Conservation (phyloP, 2,888 invertebrate species). For the Laspeyria flexula region DNA sequence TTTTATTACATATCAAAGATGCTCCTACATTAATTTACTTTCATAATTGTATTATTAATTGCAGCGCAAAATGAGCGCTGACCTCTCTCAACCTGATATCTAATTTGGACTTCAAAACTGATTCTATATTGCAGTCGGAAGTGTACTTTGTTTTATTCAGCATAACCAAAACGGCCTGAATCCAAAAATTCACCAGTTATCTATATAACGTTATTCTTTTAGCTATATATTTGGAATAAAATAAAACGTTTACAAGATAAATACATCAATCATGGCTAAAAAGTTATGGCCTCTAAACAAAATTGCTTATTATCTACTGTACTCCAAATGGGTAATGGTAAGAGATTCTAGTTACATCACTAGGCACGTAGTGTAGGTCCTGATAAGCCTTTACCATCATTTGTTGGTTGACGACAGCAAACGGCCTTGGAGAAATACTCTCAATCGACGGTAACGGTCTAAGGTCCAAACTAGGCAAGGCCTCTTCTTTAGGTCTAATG, state of each 20-base stretch:
- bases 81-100: no score
- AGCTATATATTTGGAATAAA: background rate
- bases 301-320: conserved; percentile 52
- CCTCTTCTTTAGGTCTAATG: conserved; percentile 72
- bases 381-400: conserved; percentile 84
- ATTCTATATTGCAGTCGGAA: no score
- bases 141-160: no score
- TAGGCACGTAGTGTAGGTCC: conserved; percentile 76
- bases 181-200: no score
- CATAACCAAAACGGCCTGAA: no score
- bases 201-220: no score
- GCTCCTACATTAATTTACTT: no score
- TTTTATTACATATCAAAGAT: no score
- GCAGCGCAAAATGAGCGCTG: no score
- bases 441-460: conserved; percentile 81
- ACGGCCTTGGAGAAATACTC: conserved; percentile 78
- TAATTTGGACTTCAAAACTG: no score
- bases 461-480: conserved; percentile 65
- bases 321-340: conserved; percentile 81
- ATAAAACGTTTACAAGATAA: background rate
- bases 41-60: no score
- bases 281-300: background rate
- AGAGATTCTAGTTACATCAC: conserved; percentile 77
- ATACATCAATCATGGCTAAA: background rate
- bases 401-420: conserved; percentile 78